Evolutionary conservation across 2,797 vertebrate species (phyloP), one percentile per base, ranked within the genome.

Genomic region (Malacoctenus gilli): DNA sequence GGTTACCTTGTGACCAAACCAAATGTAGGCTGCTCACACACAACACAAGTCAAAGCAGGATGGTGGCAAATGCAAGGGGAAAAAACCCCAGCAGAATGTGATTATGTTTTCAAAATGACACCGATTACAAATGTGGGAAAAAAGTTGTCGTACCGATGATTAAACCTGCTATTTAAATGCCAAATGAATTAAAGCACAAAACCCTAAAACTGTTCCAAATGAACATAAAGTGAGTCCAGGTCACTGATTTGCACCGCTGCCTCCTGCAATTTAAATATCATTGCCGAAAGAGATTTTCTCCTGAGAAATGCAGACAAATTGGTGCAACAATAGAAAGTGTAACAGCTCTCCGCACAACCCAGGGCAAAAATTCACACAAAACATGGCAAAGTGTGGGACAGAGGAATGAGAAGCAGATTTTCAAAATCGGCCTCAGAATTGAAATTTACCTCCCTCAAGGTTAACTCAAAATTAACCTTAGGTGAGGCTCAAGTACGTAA

Each of bases 1-100:
- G n/a, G 21, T 55, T 54, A 60, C 36, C 20, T 56, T 72, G 25
- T 47, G 54, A 67, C 50, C 41, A 25, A 25, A 61, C 28, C 55
- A 69, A 50, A 25, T 43, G 71, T 46, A 42, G 43, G 1, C 52
- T n/a, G 1, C 49, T 65, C 65, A 39, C 49, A 51, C 58, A 59
- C 51, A 47, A 55, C 22, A 75, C 52, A 53, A 44, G 47, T 28
- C 28, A 31, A 21, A 50, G 39, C 16, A 11, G 0, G 4, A 28
- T 28, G 22, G 43, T n/a, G 48, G 62, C 12, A 36, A 11, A 9
- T 1, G 0, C 32, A n/a, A 52, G 5, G n/a, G n/a, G n/a, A n/a
- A 20, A 43, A 10, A 37, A 23, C 3, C 5, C 28, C 0, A 28
- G 51, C 4, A 48, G 2, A 21, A 31, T 30, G n/a, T n/a, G n/a